Evolutionary conservation across 2,797 vertebrate species (phyloP).

Genomic region (Platalea minor): DNA sequence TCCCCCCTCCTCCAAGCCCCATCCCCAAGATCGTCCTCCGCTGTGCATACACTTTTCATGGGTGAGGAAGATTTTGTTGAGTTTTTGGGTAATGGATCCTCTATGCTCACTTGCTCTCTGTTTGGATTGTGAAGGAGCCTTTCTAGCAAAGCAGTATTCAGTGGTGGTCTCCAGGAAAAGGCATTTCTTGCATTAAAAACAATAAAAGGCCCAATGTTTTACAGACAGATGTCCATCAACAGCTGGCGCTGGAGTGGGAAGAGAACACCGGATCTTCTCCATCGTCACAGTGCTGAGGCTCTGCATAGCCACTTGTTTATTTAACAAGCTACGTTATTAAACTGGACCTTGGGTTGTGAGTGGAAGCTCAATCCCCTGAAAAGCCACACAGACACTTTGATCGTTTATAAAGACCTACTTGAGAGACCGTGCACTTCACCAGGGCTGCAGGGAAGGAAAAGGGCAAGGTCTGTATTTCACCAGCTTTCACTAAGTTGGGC

Average conservation of each 20-base stretch:
- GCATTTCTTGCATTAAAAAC: slow-evolving; percentile 64
- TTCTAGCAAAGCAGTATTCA: slow-evolving; percentile 43
- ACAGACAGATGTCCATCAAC: slow-evolving; percentile 68
- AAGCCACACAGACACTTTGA: slow-evolving; percentile 40
- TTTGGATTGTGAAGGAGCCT: slow-evolving; percentile 64
- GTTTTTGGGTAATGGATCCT: slow-evolving; percentile 63
- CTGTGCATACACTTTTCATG: slow-evolving; percentile 56
- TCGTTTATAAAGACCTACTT: slow-evolving; percentile 10
- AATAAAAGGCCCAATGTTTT: slow-evolving; percentile 57
- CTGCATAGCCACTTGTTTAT: slow-evolving; percentile 58
- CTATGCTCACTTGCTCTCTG: slow-evolving; percentile 63
- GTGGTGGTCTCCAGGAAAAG: slow-evolving; percentile 65
- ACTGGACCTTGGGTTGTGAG: slow-evolving; percentile 42
- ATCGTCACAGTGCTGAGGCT: slow-evolving; percentile 51
- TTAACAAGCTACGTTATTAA: slow-evolving; percentile 60
- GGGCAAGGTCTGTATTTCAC: slow-evolving; percentile 23
- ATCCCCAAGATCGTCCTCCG: not conserved
- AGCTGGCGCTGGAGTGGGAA: slow-evolving; percentile 47
- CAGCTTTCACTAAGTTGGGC: slow-evolving; percentile 1
- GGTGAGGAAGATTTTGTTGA: slow-evolving; percentile 66
- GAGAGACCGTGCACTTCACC: not conserved
- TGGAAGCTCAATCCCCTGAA: slow-evolving; percentile 34
- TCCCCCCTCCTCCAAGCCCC: not conserved
- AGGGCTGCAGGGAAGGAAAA: slow-evolving; percentile 7
- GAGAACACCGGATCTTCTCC: slow-evolving; percentile 67